Evolutionary conservation across 2,888 invertebrate genomes (phyloP).

Genomic region (Drosophila rubida): DNA sequence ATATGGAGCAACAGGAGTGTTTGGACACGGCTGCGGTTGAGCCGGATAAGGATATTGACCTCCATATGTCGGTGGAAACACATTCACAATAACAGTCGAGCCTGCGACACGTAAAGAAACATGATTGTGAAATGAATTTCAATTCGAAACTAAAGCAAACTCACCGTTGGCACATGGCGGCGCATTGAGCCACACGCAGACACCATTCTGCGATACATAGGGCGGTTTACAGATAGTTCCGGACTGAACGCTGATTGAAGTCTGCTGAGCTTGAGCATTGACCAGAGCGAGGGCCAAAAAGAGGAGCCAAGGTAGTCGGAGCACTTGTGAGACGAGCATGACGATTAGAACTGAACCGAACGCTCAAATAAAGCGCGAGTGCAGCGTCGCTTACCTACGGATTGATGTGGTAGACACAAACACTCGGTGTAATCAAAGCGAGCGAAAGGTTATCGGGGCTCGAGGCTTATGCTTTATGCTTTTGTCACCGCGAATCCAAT

Average conservation of each 20-base stretch:
- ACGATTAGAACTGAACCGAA: constrained; percentile 53
- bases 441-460: constrained; percentile 57
- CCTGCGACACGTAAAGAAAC: constrained; percentile 20
- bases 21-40: constrained; percentile 5
- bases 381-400: not conserved
- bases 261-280: constrained; percentile 29
- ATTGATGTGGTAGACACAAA: not conserved
- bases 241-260: constrained; percentile 20
- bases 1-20: constrained; percentile 12
- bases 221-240: constrained; percentile 28
- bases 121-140: not conserved
- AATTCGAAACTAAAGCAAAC: not conserved
- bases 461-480: constrained; percentile 47
- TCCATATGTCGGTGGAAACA: not conserved
- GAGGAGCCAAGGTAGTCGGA: constrained; percentile 39
- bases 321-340: constrained; percentile 53
- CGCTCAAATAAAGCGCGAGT: not conserved
- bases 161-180: constrained; percentile 30
- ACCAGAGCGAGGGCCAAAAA: constrained; percentile 10
- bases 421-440: constrained; percentile 6
- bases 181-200: constrained; percentile 29
- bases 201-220: constrained; percentile 41
- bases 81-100: constrained; percentile 15
- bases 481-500: constrained; percentile 14
- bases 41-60: not conserved